These are phyloP conservation scores for Liodrosophila aerea DNA, from an alignment of 2,888 invertebrate species.

Conservation along the genomic window DNA sequence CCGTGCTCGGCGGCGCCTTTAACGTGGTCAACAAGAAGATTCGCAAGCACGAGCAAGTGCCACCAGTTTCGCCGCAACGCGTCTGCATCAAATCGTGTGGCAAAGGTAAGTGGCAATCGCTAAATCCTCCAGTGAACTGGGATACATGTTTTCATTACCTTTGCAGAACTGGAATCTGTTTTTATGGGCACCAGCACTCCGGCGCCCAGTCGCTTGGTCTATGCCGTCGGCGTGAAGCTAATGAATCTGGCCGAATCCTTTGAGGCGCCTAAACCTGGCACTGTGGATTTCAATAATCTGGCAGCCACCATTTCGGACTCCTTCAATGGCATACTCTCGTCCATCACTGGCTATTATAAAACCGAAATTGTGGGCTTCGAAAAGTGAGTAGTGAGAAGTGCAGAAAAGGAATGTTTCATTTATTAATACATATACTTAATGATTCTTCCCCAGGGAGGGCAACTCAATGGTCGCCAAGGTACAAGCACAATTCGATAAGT, in stretches of 20 bases:
- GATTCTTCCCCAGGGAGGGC: constrained; percentile 82
- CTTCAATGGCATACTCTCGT: constrained; percentile 85
- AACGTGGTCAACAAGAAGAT: constrained; percentile 93
- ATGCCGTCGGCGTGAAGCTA: constrained; percentile 88
- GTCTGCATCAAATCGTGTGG: constrained; percentile 93
- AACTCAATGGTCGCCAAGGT: constrained; percentile 90
- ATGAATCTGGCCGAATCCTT: constrained; percentile 90
- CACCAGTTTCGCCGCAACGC: constrained; percentile 88
- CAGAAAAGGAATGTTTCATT: too few species aligned
- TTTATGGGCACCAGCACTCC: constrained; percentile 84
- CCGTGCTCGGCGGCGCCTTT: constrained; percentile 91
- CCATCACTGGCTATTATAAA: constrained; percentile 88
- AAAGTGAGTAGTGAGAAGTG: constrained; percentile 84
- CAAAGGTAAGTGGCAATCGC: constrained; percentile 84
- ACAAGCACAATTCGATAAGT: constrained; percentile 89
- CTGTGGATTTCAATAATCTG: constrained; percentile 88
- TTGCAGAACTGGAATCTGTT: constrained; percentile 72
- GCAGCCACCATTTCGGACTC: constrained; percentile 86
- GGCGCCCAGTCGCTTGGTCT: constrained; percentile 87
- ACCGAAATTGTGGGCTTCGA: constrained; percentile 88
- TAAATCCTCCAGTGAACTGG: rapidly evolving
- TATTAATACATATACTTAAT: neutral
- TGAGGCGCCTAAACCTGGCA: constrained; percentile 88
- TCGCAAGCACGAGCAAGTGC: constrained; percentile 89
- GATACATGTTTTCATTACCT: neutral